These are phyloP conservation scores for Vombatus ursinus DNA, from an alignment of 2,113 vertebrate genomes.

Conservation along the genomic window DNA sequence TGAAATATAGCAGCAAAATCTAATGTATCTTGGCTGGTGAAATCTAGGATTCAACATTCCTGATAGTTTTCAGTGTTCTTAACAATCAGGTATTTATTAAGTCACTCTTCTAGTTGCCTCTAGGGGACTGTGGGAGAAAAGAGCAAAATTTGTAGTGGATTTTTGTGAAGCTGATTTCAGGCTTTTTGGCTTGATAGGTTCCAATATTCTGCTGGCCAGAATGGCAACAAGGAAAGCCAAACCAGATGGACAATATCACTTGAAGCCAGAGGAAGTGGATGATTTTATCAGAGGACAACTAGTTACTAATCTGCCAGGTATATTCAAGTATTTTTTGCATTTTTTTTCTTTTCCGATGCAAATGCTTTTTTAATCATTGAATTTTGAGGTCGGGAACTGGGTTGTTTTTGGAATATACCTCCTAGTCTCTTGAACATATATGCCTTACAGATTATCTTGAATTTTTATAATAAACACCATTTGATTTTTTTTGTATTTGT, in stretches of 20 bases:
- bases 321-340: neutral
- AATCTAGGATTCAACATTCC: conserved; percentile 1
- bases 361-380: neutral
- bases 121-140: conserved; percentile 29
- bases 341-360: neutral
- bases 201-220: conserved; percentile 98
- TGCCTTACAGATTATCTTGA: neutral
- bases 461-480: neutral
- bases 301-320: conserved; percentile 95
- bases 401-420: neutral
- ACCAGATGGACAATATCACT: conserved; percentile 94
- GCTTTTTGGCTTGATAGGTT: conserved; percentile 84
- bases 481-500: neutral
- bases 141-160: conserved; percentile 22
- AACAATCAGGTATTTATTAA: neutral
- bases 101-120: neutral
- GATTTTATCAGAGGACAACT: conserved; percentile 96
- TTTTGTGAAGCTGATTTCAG: neutral
- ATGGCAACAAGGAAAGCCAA: conserved; percentile 97
- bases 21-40: neutral
- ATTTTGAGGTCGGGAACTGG: neutral
- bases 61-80: conserved; percentile 44
- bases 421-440: neutral
- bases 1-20: neutral
- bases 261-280: conserved; percentile 95